Base-by-base conservation (phyloP, 2,797 vertebrate genomes). In the Siniperca undulata region DNA sequence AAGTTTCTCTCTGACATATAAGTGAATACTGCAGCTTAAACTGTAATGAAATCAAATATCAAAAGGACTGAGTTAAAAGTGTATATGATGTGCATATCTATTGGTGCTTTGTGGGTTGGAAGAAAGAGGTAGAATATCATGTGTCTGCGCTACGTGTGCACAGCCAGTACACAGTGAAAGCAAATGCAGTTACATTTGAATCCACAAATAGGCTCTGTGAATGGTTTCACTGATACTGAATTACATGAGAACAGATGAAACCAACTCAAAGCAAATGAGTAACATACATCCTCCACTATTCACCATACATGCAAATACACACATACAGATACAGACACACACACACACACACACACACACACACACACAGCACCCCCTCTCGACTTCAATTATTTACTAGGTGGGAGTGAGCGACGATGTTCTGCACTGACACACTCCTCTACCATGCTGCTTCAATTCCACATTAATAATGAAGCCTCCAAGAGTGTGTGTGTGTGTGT, bases 311-410 rank as follows among this genome's bases (percentile, higher is more conserved):
- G 44, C 48, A 83, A 70, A 82, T 30, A 80, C 69, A 85, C 46
- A 78, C 22, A 44, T 60, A 71, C 36, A 66, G 11, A 44, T 13
- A 44, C 42, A 44, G 12, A 44, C 42, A 36, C 16, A 60, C 56
- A 69, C 66, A 69, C 46, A 52, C 64, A 74, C 61, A 58, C 17
- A 40, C 11, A 22, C 19, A 56, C 58, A 46, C 34, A 42, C 46
- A 42, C n/a, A n/a, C n/a, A n/a, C n/a, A n/a, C 48, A 46, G n/a
- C 50, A 72, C 20, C 62, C 78, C 56, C 71, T 48, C 58, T 64
- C 56, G 8, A 19, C 17, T 88, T 94, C 50, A 93, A 94, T 93
- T 81, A 94, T 94, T 94, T 34, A 94, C 74, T 72, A 74, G 70
- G 77, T 79, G 82, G 73, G 83, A 79, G 87, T 44, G 78, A 81